Evolutionary conservation across 2,797 vertebrate species (phyloP).

Genomic region (Synaphobranchus kaupii): DNA sequence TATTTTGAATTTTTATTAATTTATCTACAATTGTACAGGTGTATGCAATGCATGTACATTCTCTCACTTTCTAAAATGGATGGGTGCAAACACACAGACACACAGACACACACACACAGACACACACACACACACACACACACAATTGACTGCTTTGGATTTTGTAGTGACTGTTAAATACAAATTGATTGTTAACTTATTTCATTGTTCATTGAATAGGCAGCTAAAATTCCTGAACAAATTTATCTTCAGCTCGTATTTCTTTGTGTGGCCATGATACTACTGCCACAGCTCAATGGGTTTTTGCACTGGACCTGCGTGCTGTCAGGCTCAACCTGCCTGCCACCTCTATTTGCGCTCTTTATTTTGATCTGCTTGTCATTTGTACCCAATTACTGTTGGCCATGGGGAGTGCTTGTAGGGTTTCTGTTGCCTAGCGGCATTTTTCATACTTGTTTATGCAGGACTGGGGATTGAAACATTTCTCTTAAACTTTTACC

Average conservation of each 20-base stretch:
- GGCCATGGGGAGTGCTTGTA: not conserved
- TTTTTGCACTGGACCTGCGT: not conserved
- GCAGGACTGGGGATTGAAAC: not conserved
- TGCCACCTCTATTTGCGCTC: not conserved
- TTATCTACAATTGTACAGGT: no score
- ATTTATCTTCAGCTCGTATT: not conserved
- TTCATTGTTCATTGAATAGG: not conserved
- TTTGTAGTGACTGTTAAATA: not conserved
- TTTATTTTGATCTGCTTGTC: not conserved
- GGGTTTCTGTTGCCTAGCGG: not conserved
- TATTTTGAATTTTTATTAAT: no score
- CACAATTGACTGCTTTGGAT: not conserved
- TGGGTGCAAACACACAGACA: not conserved
- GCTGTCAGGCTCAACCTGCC: not conserved
- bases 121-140: not conserved
- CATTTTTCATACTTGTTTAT: not conserved
- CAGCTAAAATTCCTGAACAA: not conserved
- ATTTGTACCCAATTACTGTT: not conserved
- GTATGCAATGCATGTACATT: no score
- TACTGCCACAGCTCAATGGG: not conserved
- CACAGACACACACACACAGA: constrained; percentile 32
- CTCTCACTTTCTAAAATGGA: constrained; percentile 35
- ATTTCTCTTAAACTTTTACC: not conserved
- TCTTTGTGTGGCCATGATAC: not conserved
- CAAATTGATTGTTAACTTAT: not conserved